Evolutionary conservation across 2,888 invertebrate genomes (phyloP).

Genomic region (Platycheirus albimanus): DNA sequence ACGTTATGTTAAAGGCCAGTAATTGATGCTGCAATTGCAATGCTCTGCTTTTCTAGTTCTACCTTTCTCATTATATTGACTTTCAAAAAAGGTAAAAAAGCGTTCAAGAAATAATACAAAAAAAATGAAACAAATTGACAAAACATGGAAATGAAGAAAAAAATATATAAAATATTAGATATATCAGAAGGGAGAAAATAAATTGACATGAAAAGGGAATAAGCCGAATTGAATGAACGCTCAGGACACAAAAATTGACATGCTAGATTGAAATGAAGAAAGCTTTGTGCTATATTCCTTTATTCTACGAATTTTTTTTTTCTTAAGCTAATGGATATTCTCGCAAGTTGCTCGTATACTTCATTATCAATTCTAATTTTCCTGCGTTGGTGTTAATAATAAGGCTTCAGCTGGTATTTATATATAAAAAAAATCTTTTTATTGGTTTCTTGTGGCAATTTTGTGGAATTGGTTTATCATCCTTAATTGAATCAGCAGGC

Average conservation of each 20-base stretch:
- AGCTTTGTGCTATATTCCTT: constrained; percentile 12
- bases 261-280: too few relatives aligned
- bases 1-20: constrained; percentile 44
- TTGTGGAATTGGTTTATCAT: constrained; percentile 1
- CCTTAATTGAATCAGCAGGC: constrained; percentile 26
- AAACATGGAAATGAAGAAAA: not conserved
- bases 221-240: constrained; percentile 24
- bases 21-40: constrained; percentile 71
- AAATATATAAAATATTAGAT: constrained; percentile 10
- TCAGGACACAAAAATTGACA: constrained; percentile 11
- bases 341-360: constrained; percentile 2
- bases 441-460: constrained; percentile 16
- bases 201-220: constrained; percentile 21
- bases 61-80: constrained; percentile 55
- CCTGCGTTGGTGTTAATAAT: constrained; percentile 13
- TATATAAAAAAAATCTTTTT: constrained; percentile 8
- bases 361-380: constrained; percentile 50
- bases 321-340: constrained; percentile 30
- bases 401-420: constrained; percentile 17
- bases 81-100: constrained; percentile 10
- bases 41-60: constrained; percentile 22
- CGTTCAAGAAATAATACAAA: constrained; percentile 1
- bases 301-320: not conserved
- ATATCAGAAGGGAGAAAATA: constrained; percentile 15
- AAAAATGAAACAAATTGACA: not conserved